Evolutionary conservation across 2,113 vertebrate species (phyloP).

Genomic region (Chamaea fasciata): DNA sequence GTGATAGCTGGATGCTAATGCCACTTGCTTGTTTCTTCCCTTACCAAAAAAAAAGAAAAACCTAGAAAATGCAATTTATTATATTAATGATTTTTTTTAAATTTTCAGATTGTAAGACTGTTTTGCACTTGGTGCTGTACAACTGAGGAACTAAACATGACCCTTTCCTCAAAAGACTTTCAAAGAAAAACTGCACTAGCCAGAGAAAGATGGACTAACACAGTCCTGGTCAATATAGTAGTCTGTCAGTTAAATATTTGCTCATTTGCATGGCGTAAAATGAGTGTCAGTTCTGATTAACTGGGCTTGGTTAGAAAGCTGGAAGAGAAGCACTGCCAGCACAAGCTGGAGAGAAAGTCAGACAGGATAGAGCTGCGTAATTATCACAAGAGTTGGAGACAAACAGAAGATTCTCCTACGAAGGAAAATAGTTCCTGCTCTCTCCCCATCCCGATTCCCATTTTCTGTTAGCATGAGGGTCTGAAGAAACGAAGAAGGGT

Average conservation of each 20-base stretch:
- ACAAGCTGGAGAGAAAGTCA: background rate
- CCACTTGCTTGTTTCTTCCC: background rate
- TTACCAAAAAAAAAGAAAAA: background rate
- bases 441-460: background rate
- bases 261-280: background rate
- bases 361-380: background rate
- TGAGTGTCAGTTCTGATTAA: background rate
- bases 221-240: background rate
- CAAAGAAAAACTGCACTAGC: background rate
- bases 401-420: background rate
- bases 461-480: background rate
- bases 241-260: background rate
- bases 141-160: background rate
- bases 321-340: background rate
- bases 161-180: background rate
- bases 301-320: background rate
- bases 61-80: background rate
- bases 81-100: background rate
- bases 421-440: background rate
- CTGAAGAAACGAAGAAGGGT: background rate
- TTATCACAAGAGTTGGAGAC: background rate
- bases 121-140: background rate
- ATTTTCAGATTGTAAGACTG: background rate
- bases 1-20: slow-evolving; percentile 12
- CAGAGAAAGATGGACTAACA: background rate